phyloP scores from a whole-genome alignment of 2,888 invertebrate genomes.

The Protodeltote pygarga region DNA sequence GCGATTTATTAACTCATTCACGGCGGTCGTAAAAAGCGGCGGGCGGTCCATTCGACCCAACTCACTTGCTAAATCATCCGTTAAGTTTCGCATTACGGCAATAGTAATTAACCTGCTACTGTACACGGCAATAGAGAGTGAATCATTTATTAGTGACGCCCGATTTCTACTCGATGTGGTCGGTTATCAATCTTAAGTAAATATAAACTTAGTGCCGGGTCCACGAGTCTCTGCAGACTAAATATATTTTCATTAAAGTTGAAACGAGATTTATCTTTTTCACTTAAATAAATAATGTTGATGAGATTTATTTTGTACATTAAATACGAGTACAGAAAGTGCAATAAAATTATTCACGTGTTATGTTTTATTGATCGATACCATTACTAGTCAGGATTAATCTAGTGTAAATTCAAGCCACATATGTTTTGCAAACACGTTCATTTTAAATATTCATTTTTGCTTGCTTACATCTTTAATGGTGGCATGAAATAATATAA shows the following conservation, averaged over 20 bases:
- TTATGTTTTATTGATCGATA: no score
- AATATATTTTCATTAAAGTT: background rate
- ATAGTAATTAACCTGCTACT: conserved; percentile 67
- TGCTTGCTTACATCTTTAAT: no score
- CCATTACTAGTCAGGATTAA: no score
- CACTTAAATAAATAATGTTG: background rate
- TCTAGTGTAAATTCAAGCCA: no score
- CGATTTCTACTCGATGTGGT: conserved; percentile 42
- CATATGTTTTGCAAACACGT: no score
- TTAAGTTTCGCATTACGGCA: conserved; percentile 64
- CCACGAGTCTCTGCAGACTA: background rate
- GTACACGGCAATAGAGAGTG: conserved; percentile 57
- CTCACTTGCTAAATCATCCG: conserved; percentile 68
- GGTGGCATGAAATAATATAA: no score
- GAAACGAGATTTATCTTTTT: background rate
- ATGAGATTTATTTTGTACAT: background rate
- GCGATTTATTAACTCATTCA: conserved; percentile 50
- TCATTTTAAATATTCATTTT: no score
- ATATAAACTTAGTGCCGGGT: conserved; percentile 18
- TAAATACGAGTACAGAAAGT: no score
- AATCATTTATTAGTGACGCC: conserved; percentile 58
- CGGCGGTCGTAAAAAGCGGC: conserved; percentile 46
- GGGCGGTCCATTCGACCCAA: conserved; percentile 57
- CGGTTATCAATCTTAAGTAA: conserved; percentile 52
- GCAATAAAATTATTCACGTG: no score